phyloP scores from a whole-genome alignment of 2,888 invertebrate species.

The Andrena trimmerana region DNA sequence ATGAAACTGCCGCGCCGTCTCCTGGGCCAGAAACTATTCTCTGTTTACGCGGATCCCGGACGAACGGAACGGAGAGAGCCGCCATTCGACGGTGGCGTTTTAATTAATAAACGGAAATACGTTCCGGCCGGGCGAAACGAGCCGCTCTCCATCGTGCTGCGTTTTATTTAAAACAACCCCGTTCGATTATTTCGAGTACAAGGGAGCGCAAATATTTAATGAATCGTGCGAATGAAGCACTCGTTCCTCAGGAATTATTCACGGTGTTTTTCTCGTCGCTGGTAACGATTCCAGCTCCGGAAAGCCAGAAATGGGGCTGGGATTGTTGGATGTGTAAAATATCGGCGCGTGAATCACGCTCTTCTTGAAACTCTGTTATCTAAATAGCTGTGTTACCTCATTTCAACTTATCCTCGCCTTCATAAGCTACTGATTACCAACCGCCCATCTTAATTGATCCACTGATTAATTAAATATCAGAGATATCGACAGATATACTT shows the following conservation, averaged over 20 bases:
- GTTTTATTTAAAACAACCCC: constrained; percentile 4
- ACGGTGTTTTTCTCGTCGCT: not conserved
- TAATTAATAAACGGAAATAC: constrained; percentile 65
- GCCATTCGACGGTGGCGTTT: constrained; percentile 38
- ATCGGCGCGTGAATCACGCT: too few relatives aligned
- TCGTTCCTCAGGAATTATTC: constrained; percentile 48
- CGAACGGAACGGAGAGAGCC: constrained; percentile 40
- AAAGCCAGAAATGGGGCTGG: not conserved
- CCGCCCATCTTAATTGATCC: not conserved
- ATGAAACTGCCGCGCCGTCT: constrained; percentile 58
- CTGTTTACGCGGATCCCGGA: constrained; percentile 59
- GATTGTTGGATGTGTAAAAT: too few relatives aligned
- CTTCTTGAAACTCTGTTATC: too few relatives aligned
- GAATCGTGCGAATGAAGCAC: constrained; percentile 36
- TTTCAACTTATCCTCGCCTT: too few relatives aligned
- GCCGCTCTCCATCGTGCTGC: not conserved
- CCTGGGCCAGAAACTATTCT: constrained; percentile 43
- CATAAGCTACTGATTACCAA: not conserved
- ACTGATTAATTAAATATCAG: not conserved
- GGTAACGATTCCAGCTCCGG: not conserved
- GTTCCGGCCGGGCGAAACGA: constrained; percentile 30
- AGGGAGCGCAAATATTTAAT: constrained; percentile 61
- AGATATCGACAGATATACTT: not conserved
- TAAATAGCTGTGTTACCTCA: too few relatives aligned
- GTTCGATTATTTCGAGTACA: constrained; percentile 54